Conservation (phyloP, 2,888 invertebrate species). For the Adineta ricciae region DNA sequence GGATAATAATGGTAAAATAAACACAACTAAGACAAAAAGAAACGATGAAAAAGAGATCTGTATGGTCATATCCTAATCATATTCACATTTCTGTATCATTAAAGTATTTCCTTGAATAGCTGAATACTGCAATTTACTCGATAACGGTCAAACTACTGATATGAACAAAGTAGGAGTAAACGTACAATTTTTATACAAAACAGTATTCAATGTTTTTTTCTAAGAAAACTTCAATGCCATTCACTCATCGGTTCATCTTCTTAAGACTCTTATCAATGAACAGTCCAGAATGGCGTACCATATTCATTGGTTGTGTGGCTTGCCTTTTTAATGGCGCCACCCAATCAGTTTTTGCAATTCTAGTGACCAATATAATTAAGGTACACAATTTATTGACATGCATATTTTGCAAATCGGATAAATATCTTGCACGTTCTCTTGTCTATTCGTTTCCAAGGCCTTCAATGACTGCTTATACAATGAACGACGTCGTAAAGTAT, state of each 20-base stretch:
- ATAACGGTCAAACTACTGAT: not conserved
- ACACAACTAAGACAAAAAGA: not conserved
- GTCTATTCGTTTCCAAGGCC: not conserved
- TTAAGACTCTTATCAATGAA: too few species aligned
- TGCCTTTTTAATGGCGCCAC: too few species aligned
- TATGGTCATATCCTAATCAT: too few species aligned
- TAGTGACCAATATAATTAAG: not conserved
- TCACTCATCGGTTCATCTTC: too few species aligned
- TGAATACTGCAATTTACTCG: not conserved
- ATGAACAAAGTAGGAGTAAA: not conserved
- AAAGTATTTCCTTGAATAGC: too few species aligned
- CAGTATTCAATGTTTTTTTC: too few species aligned
- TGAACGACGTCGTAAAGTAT: not conserved
- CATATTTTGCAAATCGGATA: not conserved
- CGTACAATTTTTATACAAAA: not conserved
- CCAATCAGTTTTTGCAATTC: too few species aligned
- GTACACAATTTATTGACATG: not conserved
- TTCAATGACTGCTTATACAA: not conserved
- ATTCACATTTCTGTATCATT: too few species aligned
- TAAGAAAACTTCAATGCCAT: not conserved
- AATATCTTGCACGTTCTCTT: too few species aligned
- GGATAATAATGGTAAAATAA: not conserved
- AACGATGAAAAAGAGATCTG: not conserved
- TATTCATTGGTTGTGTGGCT: too few species aligned
- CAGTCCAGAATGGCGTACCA: too few species aligned